These are phyloP conservation scores for Apteryx mantelli DNA, from an alignment of 2,113 vertebrate genomes.

Conservation along the genomic window DNA sequence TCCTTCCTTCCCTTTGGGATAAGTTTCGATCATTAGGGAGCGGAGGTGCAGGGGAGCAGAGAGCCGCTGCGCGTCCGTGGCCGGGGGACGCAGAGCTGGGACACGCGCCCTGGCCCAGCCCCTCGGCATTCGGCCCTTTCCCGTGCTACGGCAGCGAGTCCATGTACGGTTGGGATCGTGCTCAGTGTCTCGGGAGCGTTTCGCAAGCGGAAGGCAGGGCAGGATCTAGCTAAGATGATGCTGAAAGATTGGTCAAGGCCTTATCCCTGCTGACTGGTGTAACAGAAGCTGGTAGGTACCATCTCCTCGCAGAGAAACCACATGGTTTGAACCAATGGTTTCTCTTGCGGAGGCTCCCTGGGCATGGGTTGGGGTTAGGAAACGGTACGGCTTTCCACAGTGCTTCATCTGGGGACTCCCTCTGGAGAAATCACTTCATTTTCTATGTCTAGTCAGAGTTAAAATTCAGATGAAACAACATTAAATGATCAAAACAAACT, in stretches of 20 bases:
- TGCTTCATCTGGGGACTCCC: fast-evolving
- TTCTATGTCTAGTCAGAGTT: not conserved
- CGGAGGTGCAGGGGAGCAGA: not conserved
- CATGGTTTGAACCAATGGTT: not conserved
- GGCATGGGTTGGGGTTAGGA: not conserved
- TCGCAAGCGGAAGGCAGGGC: not conserved
- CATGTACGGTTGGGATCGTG: not conserved
- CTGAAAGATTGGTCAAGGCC: not conserved
- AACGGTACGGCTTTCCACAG: not conserved
- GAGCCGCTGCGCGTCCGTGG: no score
- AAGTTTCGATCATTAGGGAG: no score
- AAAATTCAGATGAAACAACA: not conserved
- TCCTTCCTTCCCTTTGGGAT: not conserved
- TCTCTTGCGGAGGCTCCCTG: not conserved
- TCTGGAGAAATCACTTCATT: not conserved
- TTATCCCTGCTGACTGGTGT: not conserved
- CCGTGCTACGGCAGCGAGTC: not conserved
- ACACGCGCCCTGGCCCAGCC: no score
- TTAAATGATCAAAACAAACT: not conserved
- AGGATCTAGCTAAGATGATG: not conserved
- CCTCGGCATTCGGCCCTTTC: no score
- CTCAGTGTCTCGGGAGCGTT: not conserved
- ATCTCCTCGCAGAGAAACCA: not conserved
- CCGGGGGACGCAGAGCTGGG: no score
- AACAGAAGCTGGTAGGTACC: not conserved